A percentile compares a stretch with the other conserved stretches of the same genome.
phyloP scores from a whole-genome alignment of 2,797 vertebrate species.

The Mus minutoides region DNA sequence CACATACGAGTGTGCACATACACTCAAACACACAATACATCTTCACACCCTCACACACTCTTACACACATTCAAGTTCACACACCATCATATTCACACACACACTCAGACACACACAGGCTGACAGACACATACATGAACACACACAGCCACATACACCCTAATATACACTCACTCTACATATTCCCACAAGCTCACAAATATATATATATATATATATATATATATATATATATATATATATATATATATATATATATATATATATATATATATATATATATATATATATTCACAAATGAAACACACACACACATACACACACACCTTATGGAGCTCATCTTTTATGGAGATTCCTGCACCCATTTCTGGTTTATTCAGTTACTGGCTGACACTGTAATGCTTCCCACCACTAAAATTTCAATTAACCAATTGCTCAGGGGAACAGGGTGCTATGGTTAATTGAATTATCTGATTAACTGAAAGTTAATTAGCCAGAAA shows the following conservation, averaged over 20 bases:
- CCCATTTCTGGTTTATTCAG: conserved; percentile 1
- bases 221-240: too few species aligned
- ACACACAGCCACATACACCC: too few species aligned
- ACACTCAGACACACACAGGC: too few species aligned
- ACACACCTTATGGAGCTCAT: not conserved
- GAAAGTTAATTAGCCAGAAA: conserved; percentile 81
- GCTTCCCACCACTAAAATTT: conserved; percentile 65
- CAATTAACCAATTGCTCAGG: conserved; percentile 73
- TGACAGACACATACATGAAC: not conserved
- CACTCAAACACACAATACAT: not conserved
- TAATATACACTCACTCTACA: not conserved
- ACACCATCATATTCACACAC: not conserved
- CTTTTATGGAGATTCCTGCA: not conserved
- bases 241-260: too few species aligned
- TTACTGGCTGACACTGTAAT: not conserved
- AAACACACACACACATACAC: not conserved
- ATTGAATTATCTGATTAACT: conserved; percentile 83
- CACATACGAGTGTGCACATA: not conserved
- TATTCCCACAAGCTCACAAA: too few species aligned
- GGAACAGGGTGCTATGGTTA: conserved; percentile 67
- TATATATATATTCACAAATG: too few species aligned
- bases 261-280: too few species aligned
- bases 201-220: too few species aligned
- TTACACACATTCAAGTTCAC: not conserved
- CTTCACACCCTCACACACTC: not conserved